Base-by-base conservation (phyloP, 2,113 vertebrate genomes). In the Pygoscelis antarcticus region DNA sequence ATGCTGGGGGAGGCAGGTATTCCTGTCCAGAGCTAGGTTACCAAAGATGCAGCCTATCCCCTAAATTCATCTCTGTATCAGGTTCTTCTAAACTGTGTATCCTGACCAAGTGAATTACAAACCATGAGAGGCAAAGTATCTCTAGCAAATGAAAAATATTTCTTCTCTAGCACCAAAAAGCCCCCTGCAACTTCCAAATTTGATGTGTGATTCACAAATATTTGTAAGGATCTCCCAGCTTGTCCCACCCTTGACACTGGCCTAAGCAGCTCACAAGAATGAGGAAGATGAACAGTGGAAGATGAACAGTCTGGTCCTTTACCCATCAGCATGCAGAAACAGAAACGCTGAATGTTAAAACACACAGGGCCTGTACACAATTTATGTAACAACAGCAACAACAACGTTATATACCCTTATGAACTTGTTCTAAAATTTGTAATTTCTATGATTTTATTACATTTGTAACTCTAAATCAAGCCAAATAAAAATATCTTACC, bases 401-500 rank as follows among this genome's bases (percentile, higher is more conserved):
- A 79, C 14, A 64, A 18, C 4, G 1, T 62, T 52, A 51, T 23
- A 80, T 47, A 62, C 22, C 27, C 29, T 57, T 22, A 89, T 0
- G 2, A 64, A 81, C 36, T 74, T 83, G 40, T 55, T 75, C n/a
- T 83, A 79, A 90, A 72, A 65, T 23, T 40, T 46, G 52, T 65
- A 46, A 91, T 86, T 96, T 60, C 32, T 68, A 65, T 34, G 61
- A 72, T 65, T 65, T 96, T 83, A 89, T 72, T 79, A 72, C 54
- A 51, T 47, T 55, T 69, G 25, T 20, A 95, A 74, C 10, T 95
- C 61, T 66, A 61, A 92, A 83, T 57, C 8, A 82, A 51, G 42
- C 58, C 12, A 94, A 72, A 57, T 68, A 47, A 92, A 91, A 95
- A 29, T 38, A 61, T 91, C 94, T 98, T 99, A 99, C 99, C 99